Evolutionary conservation across 1,140 invertebrate species (phyloP).

Genomic region (Drosophila grimshawi): DNA sequence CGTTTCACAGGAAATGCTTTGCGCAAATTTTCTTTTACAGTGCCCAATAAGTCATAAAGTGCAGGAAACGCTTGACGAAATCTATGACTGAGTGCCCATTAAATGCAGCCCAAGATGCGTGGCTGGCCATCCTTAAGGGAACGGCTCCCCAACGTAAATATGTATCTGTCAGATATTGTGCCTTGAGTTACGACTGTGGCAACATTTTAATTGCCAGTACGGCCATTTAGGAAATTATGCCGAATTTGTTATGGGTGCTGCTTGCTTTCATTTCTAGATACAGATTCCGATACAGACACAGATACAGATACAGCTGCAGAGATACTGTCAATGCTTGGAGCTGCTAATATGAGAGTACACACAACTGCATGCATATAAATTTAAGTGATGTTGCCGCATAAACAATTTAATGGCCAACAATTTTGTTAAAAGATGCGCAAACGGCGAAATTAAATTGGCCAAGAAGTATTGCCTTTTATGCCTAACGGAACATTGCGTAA

Average conservation of each 20-base stretch:
- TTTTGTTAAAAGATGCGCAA: slow-evolving; percentile 69
- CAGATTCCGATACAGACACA: slow-evolving; percentile 31
- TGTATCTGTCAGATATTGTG: slow-evolving; percentile 16
- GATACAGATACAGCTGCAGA: slow-evolving; percentile 13
- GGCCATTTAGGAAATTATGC: slow-evolving; percentile 43
- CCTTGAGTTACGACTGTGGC: slow-evolving; percentile 55
- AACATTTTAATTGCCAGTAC: slow-evolving; percentile 72
- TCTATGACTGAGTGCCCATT: slow-evolving; percentile 52
- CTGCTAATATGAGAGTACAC: background rate
- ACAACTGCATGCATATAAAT: slow-evolving; percentile 38
- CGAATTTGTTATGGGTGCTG: slow-evolving; percentile 31
- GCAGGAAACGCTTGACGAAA: slow-evolving; percentile 61
- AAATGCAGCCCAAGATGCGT: slow-evolving; percentile 58
- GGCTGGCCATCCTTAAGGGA: background rate
- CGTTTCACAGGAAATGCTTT: slow-evolving; percentile 28
- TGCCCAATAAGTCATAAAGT: slow-evolving; percentile 71
- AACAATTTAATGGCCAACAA: slow-evolving; percentile 67
- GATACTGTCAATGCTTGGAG: background rate
- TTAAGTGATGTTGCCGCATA: slow-evolving; percentile 62
- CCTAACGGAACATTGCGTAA: slow-evolving; percentile 5
- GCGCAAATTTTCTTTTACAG: slow-evolving; percentile 22
- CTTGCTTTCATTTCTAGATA: slow-evolving; percentile 4
- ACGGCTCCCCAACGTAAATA: slow-evolving; percentile 16
- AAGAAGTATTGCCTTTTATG: slow-evolving; percentile 2
- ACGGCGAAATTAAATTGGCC: slow-evolving; percentile 59